Base-by-base conservation (phyloP, 2,888 invertebrate genomes). In the Tromatobia lineatoria region DNA sequence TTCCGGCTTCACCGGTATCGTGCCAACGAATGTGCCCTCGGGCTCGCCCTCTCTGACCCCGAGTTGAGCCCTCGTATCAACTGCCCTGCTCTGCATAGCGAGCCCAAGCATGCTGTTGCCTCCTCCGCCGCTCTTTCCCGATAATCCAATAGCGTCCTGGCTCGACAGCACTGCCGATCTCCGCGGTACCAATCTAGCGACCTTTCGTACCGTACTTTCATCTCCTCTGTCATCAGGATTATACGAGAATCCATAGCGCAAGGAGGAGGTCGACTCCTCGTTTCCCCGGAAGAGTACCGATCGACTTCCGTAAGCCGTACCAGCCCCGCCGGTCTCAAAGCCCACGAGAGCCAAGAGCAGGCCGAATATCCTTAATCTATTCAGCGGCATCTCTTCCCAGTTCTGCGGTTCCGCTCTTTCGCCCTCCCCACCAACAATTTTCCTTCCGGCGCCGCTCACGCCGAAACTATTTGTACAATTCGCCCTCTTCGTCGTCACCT, bases 11-110 rank as follows among this genome's bases (percentile, higher is more conserved):
- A 96, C 97, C 42, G 98, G 98, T 89, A 99, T 98, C 89, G 95
- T 95, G 15, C 99, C 99, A 34, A 99, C 98, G 64, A 96, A 93
- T 0, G 97, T 97, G 61, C 98, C 98, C 81, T 96, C 95, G 10
- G 97, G 97, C 92, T 97, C 96, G 85, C 97, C 98, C 94, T 99
- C 99, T 80, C 96, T 95, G 86, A 99, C 96, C 91, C 97, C 97
- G 90, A 99, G 96, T 90, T 97, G 97, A 67, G 98, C 97, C 88
- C 98, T 95, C 54, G 97, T 98, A 93, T 98, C 98, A 83, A 97
- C 98, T 78, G 98, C 97, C 88, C 98, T 95, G 87, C 97, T 97
- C 94, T 98, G 98, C 98, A 98, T 98, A 59, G 93, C 90, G 73
- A 94, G 91, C n/a, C 92, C 93, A 10, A 61, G 70, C 88, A 90